Evolutionary conservation across 2,888 invertebrate species (phyloP), one percentile per base, ranked within the genome.

Genomic region (Rhogogaster chlorosoma): DNA sequence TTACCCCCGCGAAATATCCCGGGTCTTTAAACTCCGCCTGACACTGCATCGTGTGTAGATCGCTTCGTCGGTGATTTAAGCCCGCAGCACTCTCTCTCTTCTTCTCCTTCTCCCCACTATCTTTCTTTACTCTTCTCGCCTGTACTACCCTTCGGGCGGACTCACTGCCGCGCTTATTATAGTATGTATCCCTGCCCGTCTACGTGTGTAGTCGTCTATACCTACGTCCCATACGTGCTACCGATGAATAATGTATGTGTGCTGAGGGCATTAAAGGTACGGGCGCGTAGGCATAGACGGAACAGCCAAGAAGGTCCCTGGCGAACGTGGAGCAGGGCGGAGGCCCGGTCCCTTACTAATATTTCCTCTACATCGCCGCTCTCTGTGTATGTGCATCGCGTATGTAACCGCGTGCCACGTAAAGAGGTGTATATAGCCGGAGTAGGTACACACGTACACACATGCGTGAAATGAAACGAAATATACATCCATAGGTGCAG

Each of bases 241-340:
- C 29, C 22, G 61, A 15, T 42, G 42, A 71, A 73, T 57, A 71
- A 18, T 83, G 49, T 42, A 83, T 45, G n/a, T 70, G 36, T 45
- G 45, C 4, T 26, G 32, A 42, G 29, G 38, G 53, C 32, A 18
- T 9, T 42, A 36, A 53, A n/a, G 32, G 64, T 42, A 57, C 61
- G 67, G 18, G 42, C 32, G 84, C n/a, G 22, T 53, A 71, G 84
- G 57, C 45, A 73, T 64, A 84, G 73, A 73, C 26, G 67, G 73
- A 71, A 53, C n/a, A 32, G 36, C 26, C 57, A 49, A 73, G 84
- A 73, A 84, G 38, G 82, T 83, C 82, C 82, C 82, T 36, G 53
- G 53, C 82, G 67, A 83, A 83, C 82, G 82, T 82, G 64, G 82
- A n/a, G 49, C 67, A 83, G 82, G 82, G 82, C 82, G 67, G 82